Evolutionary conservation across 2,113 vertebrate genomes (phyloP).

Genomic region (Sphyrna mokarran): DNA sequence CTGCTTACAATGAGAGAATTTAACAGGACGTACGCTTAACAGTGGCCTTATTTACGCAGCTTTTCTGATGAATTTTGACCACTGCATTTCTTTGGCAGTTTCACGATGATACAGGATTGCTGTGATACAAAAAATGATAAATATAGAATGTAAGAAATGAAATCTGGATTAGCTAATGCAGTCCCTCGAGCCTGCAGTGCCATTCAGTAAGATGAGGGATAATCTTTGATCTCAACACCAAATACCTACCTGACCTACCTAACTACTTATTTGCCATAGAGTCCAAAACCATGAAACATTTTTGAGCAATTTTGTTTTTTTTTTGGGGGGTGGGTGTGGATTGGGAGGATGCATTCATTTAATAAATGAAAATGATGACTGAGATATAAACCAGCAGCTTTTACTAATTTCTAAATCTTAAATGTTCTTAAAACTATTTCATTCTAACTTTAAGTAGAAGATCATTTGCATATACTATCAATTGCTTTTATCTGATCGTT

Average conservation of each 20-base stretch:
- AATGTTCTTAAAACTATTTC: background rate
- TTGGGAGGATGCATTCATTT: background rate
- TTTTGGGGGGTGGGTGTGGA: no score
- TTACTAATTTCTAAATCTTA: background rate
- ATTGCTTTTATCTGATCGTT: background rate
- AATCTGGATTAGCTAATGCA: background rate
- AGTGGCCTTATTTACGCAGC: background rate
- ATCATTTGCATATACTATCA: background rate
- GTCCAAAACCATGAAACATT: background rate
- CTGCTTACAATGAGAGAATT: background rate
- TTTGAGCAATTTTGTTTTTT: background rate
- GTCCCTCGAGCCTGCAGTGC: background rate
- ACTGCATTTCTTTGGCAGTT: background rate
- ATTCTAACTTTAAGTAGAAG: no score
- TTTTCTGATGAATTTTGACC: background rate
- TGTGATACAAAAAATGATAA: background rate
- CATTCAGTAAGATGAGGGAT: background rate
- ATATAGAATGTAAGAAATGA: background rate
- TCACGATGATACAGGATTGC: background rate
- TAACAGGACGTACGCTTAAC: background rate
- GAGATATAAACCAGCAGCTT: background rate
- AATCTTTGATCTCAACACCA: background rate
- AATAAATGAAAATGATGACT: background rate
- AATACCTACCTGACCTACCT: background rate
- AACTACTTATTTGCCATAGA: background rate